Evolutionary conservation across 2,797 vertebrate genomes (phyloP), one percentile per base, ranked within the genome.

Genomic region (Silurus lanzhouensis): DNA sequence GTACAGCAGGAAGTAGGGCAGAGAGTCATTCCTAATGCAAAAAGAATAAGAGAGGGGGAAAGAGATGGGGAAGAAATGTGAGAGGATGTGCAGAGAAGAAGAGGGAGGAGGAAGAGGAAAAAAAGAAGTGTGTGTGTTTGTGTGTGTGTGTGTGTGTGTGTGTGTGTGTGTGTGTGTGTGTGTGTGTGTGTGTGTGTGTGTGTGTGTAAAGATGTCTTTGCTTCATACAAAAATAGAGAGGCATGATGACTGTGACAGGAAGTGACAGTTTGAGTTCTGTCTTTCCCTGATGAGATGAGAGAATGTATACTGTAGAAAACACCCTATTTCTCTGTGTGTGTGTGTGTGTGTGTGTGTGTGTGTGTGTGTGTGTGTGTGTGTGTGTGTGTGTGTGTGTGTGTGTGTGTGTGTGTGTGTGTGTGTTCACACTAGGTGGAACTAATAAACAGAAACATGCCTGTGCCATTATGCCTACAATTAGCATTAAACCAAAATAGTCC

Each of bases 171-270:
- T 31, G 72, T 38, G 17, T 9, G 22, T 31, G 31, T 31, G 31
- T 31, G 31, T 31, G 31, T 31, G 31, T 31, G 31, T 38, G 17
- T 9, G 22, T 31, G 72, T 38, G 17, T 9, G 22, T 31, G 74
- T 38, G 19, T 9, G 64, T 31, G 38, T 44, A 80, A n/a, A 87
- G 60, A 63, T 4, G 58, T 75, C 85, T 82, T 85, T 52, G 48
- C 75, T 75, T 63, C 48, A 22, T 75, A 83, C 84, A 85, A 83
- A 89, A 88, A 88, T 88, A 88, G 88, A 76, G 75, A 63, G 80
- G 70, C 15, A 76, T 67, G 83, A 86, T 70, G 84, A 87, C 67
- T 81, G 61, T 80, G 84, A 88, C 44, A 84, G 68, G 83, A 71
- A 15, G 46, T 85, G 86, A 87, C 83, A 85, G 64, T 6, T 22